These are phyloP conservation scores for Phataginus tricuspis DNA, from an alignment of 2,797 vertebrate species.

Conservation along the genomic window DNA sequence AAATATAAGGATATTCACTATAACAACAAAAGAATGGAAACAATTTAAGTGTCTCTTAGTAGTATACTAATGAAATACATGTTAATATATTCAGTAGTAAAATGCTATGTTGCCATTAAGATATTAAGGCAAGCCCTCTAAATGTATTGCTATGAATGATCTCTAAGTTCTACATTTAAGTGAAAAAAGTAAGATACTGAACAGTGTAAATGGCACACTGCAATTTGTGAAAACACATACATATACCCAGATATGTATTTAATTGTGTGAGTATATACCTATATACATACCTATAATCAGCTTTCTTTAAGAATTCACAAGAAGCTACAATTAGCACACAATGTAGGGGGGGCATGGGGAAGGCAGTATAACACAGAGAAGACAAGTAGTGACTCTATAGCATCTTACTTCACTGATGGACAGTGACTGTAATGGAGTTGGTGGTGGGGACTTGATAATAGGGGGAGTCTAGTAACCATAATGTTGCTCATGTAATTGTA, in stretches of 20 bases:
- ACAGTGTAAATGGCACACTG: neutral
- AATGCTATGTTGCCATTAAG: neutral
- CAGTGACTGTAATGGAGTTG: too few species aligned
- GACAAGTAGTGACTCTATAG: too few species aligned
- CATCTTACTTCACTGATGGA: too few species aligned
- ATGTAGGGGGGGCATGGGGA: too few species aligned
- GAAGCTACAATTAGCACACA: neutral
- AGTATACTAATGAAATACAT: neutral
- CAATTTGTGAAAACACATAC: neutral
- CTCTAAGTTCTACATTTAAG: slow-evolving; percentile 11
- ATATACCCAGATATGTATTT: neutral
- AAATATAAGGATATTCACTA: neutral
- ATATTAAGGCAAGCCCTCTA: neutral
- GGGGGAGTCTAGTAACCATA: too few species aligned
- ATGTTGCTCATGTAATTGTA: too few species aligned
- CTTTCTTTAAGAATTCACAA: slow-evolving; percentile 13
- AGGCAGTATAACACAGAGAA: too few species aligned
- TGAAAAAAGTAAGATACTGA: slow-evolving; percentile 34
- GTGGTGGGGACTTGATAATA: too few species aligned
- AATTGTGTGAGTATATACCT: neutral
- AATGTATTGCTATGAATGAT: neutral
- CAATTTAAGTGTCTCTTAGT: neutral
- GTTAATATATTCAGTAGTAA: neutral
- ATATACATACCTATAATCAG: neutral
- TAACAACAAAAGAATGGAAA: slow-evolving; percentile 9